Conservation (phyloP, 2,888 invertebrate genomes). For the Oligia latruncula region DNA sequence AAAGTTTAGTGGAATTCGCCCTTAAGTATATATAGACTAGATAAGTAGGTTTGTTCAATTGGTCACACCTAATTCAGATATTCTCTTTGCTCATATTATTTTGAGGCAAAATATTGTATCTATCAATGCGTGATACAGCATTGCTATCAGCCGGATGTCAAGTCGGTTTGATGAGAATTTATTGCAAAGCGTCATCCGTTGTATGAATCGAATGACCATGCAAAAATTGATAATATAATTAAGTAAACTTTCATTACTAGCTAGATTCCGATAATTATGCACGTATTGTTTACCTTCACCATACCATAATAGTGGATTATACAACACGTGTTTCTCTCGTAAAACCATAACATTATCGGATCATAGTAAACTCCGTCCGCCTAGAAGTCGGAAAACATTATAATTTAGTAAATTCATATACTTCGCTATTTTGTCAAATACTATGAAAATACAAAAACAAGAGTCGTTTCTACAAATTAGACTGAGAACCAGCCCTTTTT, state of each 20-base stretch:
- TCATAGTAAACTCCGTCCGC: background rate
- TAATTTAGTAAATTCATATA: background rate
- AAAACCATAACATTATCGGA: background rate
- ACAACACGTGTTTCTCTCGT: conserved; percentile 9
- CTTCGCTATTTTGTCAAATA: background rate
- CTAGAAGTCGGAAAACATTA: background rate
- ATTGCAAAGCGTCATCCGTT: conserved; percentile 27
- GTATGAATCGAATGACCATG: conserved; percentile 25
- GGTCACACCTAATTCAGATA: background rate
- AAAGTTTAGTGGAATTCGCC: too few species aligned
- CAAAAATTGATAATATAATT: conserved; percentile 11
- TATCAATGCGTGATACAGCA: conserved; percentile 1
- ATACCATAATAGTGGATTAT: conserved; percentile 7
- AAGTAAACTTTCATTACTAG: conserved; percentile 11
- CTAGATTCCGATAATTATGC: background rate
- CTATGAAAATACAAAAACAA: background rate
- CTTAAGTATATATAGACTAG: too few species aligned
- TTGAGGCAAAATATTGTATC: conserved; percentile 3
- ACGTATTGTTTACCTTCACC: background rate
- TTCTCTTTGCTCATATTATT: background rate
- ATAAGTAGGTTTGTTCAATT: background rate
- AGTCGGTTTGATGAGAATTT: conserved; percentile 34
- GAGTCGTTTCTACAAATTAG: background rate
- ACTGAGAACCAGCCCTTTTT: background rate
- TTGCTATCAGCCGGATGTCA: conserved; percentile 45